phyloP scores from a whole-genome alignment of 2,797 vertebrate genomes.

The Cynodonichthys magdalenae region DNA sequence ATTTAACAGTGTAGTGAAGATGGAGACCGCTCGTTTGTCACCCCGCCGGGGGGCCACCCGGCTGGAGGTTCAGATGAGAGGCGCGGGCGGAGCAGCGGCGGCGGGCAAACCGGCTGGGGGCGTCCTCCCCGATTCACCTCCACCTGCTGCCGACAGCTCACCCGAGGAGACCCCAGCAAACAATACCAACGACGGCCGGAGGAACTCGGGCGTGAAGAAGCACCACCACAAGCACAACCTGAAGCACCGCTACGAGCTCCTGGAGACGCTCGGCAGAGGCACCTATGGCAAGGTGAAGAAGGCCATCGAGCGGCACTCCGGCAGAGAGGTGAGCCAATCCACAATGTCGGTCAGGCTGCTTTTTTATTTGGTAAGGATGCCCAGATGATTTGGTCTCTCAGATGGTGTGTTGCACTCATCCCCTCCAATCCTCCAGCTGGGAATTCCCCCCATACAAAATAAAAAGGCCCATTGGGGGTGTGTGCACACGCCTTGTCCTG shows the following conservation, averaged over 20 bases:
- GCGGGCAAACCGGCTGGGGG: conserved; percentile 49
- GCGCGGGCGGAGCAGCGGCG: conserved; percentile 8
- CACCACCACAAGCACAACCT: conserved; percentile 99
- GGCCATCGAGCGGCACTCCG: conserved; percentile 94
- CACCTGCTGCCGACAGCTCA: conserved; percentile 51
- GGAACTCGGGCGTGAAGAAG: conserved; percentile 91
- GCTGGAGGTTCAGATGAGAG: conserved; percentile 52
- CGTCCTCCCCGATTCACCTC: conserved; percentile 47
- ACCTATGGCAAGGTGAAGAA: conserved; percentile 98
- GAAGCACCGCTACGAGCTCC: conserved; percentile 97
- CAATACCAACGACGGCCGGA: conserved; percentile 65
- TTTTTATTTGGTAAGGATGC: neutral
- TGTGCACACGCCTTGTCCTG: conserved; percentile 63
- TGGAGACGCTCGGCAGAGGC: conserved; percentile 95
- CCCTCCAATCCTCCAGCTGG: conserved; percentile 33
- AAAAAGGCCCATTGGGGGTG: conserved; percentile 41
- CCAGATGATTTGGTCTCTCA: neutral
- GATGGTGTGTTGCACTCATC: conserved; percentile 49
- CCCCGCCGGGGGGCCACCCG: conserved; percentile 63
- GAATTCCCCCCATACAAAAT: conserved; percentile 50
- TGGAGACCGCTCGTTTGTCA: conserved; percentile 79
- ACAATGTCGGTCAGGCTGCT: conserved; percentile 28
- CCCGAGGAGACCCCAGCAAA: conserved; percentile 54
- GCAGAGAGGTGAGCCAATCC: conserved; percentile 90
- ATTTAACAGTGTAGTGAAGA: conserved; percentile 72